Conservation (phyloP, 2,797 vertebrate genomes). For the Melanotaenia nigrans region DNA sequence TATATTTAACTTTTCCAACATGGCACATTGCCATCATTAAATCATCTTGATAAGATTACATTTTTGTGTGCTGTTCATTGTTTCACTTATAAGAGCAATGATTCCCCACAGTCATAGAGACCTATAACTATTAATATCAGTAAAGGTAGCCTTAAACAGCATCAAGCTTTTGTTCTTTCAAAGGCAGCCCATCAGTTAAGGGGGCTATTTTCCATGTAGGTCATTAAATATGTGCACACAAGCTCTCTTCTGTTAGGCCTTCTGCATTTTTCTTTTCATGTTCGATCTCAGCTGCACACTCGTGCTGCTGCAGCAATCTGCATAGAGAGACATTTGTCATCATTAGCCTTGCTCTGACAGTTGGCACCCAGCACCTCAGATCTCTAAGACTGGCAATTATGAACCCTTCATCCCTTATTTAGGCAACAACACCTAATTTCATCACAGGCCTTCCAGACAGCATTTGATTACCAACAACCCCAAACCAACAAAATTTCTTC, state of each 20-base stretch:
- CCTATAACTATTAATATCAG: conserved; percentile 31
- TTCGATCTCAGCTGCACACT: conserved; percentile 81
- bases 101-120: conserved; percentile 10
- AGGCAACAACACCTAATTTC: conserved; percentile 85
- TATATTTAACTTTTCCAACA: conserved; percentile 19
- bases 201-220: conserved; percentile 70
- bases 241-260: conserved; percentile 67
- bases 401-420: conserved; percentile 90
- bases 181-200: conserved; percentile 50
- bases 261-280: conserved; percentile 62
- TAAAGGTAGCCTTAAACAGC: conserved; percentile 39
- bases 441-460: conserved; percentile 75
- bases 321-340: conserved; percentile 99
- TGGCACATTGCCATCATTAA: conserved; percentile 26
- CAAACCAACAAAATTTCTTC: conserved; percentile 46
- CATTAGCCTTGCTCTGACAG: conserved; percentile 99
- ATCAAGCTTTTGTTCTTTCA: conserved; percentile 48
- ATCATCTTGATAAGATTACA: conserved; percentile 29
- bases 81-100: conserved; percentile 17
- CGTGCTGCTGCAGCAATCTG: conserved; percentile 88
- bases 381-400: conserved; percentile 94
- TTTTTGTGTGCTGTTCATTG: conserved; percentile 11
- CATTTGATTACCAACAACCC: conserved; percentile 76
- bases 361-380: conserved; percentile 97
- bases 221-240: conserved; percentile 74